Evolutionary conservation across 2,797 vertebrate species (phyloP), one percentile per base, ranked within the genome.

Genomic region (Pangasius macronema): DNA sequence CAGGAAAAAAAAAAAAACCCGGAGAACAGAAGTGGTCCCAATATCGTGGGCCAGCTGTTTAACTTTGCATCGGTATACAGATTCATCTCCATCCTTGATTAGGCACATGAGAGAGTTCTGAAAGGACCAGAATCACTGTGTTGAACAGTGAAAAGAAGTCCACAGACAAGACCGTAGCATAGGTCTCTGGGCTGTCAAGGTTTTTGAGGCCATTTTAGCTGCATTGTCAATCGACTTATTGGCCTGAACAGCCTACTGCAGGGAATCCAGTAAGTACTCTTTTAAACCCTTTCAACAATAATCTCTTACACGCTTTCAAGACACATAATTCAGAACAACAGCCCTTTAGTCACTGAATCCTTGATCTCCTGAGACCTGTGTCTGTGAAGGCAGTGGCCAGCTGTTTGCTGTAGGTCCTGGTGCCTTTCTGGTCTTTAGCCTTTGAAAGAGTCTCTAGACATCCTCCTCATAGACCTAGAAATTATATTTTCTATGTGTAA

Each of bases 321-420:
- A 7, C 30, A 55, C 20, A 55, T 22, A 33, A 0, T 36, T 55
- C n/a, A 55, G 13, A 53, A 79, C n/a, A 55, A 22, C 51, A 36
- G 51, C 30, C 8, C 49, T 16, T 51, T 55, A 57, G 30, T 33
- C 16, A 55, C 1, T 33, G 18, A 77, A 77, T 57, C 51, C 16
- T 55, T 22, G 18, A 79, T 79, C 76, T 79, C 76, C 9, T 55
- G 76, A 79, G 76, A 79, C n/a, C 30, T 36, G 16, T 63, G 36
- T 63, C 57, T 61, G 79, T 27, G 57, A 61, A 36, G 13, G 53
- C 53, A 57, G 20, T 57, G 55, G 46, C 27, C 49, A 76, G 73
- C 13, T 1, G 5, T 13, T 57, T 59, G 3, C 0, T 11, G 39
- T 59, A 11, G 53, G 55, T 39, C 55, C 27, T 30, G 73, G 27